Conservation (phyloP, 1,140 invertebrate species). For the Eumaeus atala region DNA sequence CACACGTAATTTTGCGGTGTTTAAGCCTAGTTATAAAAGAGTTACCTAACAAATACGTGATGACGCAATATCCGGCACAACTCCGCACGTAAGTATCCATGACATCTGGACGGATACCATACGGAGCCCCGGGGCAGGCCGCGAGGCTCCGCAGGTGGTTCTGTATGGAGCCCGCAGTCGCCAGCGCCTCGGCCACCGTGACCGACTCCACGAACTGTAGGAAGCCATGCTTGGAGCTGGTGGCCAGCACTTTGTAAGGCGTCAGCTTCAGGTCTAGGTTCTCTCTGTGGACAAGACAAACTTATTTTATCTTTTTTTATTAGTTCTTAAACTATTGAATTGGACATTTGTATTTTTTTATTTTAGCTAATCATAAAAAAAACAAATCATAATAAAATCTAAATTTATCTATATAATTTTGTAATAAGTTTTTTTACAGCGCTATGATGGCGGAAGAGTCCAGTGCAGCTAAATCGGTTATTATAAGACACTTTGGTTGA, state of each 20-base stretch:
- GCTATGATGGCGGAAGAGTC: too few relatives aligned
- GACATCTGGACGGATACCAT: conserved; percentile 93
- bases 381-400: too few relatives aligned
- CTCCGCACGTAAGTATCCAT: conserved; percentile 99
- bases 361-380: too few relatives aligned
- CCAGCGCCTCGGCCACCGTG: conserved; percentile 93
- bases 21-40: too few relatives aligned
- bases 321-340: too few relatives aligned
- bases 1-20: too few relatives aligned
- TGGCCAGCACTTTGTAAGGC: conserved; percentile 82
- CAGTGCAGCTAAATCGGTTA: too few relatives aligned
- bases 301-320: too few relatives aligned
- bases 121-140: conserved; percentile 89
- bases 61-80: conserved; percentile 99
- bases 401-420: too few relatives aligned
- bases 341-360: too few relatives aligned
- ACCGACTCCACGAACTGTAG: conserved; percentile 97
- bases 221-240: conserved; percentile 96
- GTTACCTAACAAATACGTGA: conserved; percentile 92
- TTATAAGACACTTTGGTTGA: too few relatives aligned
- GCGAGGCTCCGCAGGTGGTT: conserved; percentile 94
- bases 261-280: conserved; percentile 41
- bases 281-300: conserved; percentile 22
- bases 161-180: conserved; percentile 89
- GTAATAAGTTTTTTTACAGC: too few relatives aligned